Evolutionary conservation across 2,113 vertebrate species (phyloP).

Genomic region (Sitta europaea): DNA sequence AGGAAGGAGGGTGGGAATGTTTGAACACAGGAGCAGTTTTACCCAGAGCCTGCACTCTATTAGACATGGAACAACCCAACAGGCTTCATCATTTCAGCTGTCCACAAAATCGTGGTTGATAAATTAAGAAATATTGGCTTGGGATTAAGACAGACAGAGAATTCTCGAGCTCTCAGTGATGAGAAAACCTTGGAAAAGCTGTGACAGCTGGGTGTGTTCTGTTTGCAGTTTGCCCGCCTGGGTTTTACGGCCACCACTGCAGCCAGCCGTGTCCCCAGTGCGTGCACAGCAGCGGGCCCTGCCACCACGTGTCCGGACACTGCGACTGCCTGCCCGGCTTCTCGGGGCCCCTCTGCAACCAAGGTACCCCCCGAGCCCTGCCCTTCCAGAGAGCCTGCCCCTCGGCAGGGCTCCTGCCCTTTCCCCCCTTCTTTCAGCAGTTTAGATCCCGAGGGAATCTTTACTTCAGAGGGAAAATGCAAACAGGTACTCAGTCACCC

Average conservation of each 20-base stretch:
- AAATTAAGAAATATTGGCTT: neutral
- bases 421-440: neutral
- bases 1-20: neutral
- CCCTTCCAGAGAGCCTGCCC: neutral
- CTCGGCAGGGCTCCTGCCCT: neutral
- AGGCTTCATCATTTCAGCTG: neutral
- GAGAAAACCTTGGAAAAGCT: neutral
- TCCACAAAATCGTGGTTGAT: neutral
- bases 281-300: constrained; percentile 89
- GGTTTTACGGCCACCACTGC: constrained; percentile 91
- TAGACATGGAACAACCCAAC: neutral
- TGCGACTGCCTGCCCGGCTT: constrained; percentile 94
- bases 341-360: constrained; percentile 89
- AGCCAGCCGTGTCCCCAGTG: constrained; percentile 91
- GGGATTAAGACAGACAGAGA: neutral
- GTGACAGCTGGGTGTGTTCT: neutral
- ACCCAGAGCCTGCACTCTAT: neutral
- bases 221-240: constrained; percentile 87
- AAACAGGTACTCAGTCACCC: neutral
- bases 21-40: neutral
- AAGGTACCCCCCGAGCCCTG: constrained; percentile 75
- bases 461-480: neutral
- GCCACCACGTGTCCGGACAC: constrained; percentile 89
- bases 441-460: neutral
- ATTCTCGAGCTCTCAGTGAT: neutral